phyloP scores from a whole-genome alignment of 2,888 invertebrate genomes.

The Neoscelio sp. region DNA sequence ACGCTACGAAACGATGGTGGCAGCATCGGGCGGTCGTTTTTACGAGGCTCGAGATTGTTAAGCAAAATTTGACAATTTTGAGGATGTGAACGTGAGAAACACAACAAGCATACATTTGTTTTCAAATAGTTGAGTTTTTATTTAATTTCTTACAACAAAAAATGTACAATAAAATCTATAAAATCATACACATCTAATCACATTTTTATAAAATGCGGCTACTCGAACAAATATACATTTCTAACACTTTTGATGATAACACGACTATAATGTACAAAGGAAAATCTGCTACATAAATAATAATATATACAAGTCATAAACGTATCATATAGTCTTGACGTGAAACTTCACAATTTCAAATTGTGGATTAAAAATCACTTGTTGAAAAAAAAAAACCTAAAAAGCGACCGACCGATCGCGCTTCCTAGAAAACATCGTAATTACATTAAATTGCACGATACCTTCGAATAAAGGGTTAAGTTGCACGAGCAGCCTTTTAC shows the following conservation, averaged over 20 bases:
- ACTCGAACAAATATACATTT: slow-evolving; percentile 37
- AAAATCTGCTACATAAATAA: slow-evolving; percentile 29
- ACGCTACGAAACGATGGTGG: slow-evolving; percentile 75
- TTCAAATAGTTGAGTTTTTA: slow-evolving; percentile 54
- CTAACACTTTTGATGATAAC: slow-evolving; percentile 13
- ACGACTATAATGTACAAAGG: slow-evolving; percentile 27
- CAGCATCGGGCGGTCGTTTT: slow-evolving; percentile 68
- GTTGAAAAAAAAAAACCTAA: slow-evolving; percentile 35
- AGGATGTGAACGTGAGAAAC: slow-evolving; percentile 45
- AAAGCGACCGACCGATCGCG: slow-evolving; percentile 68
- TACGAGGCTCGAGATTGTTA: no score
- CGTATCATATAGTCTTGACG: slow-evolving; percentile 6
- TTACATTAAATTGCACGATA: slow-evolving; percentile 79
- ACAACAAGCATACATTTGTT: slow-evolving; percentile 21
- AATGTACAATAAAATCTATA: slow-evolving; percentile 53
- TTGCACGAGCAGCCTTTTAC: slow-evolving; percentile 64
- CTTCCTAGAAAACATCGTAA: slow-evolving; percentile 72
- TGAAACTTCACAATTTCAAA: slow-evolving; percentile 41
- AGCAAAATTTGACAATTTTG: neutral
- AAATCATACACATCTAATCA: slow-evolving; percentile 39
- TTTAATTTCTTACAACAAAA: slow-evolving; percentile 55
- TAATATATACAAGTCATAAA: slow-evolving; percentile 28
- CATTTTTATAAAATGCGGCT: slow-evolving; percentile 7
- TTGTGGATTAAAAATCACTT: slow-evolving; percentile 36
- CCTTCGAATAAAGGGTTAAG: slow-evolving; percentile 71